Evolutionary conservation across 2,888 invertebrate species (phyloP), one percentile per base, ranked within the genome.

Genomic region (Xestoiulus laeticollis): DNA sequence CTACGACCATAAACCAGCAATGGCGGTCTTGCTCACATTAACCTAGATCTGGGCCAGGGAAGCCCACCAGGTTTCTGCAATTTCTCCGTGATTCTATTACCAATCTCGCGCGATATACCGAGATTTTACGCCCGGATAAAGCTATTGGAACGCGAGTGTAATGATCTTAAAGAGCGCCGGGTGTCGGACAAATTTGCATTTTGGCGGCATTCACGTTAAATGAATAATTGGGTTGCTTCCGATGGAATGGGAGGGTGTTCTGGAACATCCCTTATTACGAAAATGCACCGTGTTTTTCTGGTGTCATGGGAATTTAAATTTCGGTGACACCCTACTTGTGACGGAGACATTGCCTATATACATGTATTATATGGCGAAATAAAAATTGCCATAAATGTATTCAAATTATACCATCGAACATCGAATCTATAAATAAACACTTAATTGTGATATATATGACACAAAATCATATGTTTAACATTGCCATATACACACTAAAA

Each of bases 1-100:
- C n/a, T n/a, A n/a, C n/a, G n/a, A n/a, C n/a, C 1, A 32, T 14
- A 78, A 30, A 30, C 78, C 78, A 30, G 26, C 30, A 78, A 78
- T 78, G 78, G 78, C 78, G 30, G 78, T 78, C 78, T 78, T 26
- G 68, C 68, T 68, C 68, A 16, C 78, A 78, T 78, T 78, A 78
- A 78, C 78, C 78, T 26, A 78, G 78, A 78, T 78, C 6, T 26
- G 10, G 30, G 78, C 14, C 14, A 78, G 78, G 78, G 78, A 78
- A 78, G 16, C 78, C 78, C 78, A 32, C 30, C 30, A 32, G 26
- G 26, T 30, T 78, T 12, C 30, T 16, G 26, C 78, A 78, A 26
- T 78, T 78, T 78, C 78, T 5, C 14, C 30, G 16, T 78, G 26
- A 30, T 78, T 78, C 78, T 78, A 78, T 30, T 78, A 78, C 16